Evolutionary conservation across 1,140 invertebrate genomes (phyloP), one percentile per base, ranked within the genome.

Genomic region (Ceratitis capitata): DNA sequence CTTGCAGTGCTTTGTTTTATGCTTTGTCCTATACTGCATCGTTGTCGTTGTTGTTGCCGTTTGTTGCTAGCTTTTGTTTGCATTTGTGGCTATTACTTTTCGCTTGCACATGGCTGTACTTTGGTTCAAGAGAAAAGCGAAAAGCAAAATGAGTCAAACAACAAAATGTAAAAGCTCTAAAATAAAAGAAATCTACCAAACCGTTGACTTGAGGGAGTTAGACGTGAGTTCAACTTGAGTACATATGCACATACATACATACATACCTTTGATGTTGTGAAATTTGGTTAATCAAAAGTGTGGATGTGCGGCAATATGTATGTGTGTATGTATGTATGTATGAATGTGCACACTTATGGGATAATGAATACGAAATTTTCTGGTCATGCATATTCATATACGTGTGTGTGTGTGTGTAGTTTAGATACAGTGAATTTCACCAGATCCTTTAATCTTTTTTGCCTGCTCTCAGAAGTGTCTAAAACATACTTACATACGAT

Each of bases 61-160:
- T 23, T 51, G 49, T 19, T 56, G 51, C 23, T 56, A 56, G n/a
- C 23, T 56, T 56, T 56, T 56, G 35, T 14, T 32, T 19, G n/a
- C 3, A 2, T 1, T 45, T 47, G 69, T 7, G 64, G 64, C 39
- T 78, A 2, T 45, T 42, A 42, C n/a, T 78, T 45, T 78, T 78
- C 45, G 35, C 69, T 78, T 78, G 69, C 69, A 78, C 9, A 78
- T 26, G 19, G 69, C 69, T 47, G 69, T 78, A 78, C 69, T 45
- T 78, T 32, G 23, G 29, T 35, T 12, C 1, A 12, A 19, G 0
- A 78, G 9, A 78, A 45, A 39, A 10, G 23, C 5, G 3, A 61
- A 56, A 56, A n/a, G 6, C 51, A 61, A 61, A 16, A 14, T 16
- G 16, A 64, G n/a, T n/a, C n/a, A 64, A 3, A 7, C 51, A 23